A percentile compares a stretch with the other conserved stretches of the same genome.
Conservation (phyloP, 2,888 invertebrate species). For the Glyphotaelius pellucidus region DNA sequence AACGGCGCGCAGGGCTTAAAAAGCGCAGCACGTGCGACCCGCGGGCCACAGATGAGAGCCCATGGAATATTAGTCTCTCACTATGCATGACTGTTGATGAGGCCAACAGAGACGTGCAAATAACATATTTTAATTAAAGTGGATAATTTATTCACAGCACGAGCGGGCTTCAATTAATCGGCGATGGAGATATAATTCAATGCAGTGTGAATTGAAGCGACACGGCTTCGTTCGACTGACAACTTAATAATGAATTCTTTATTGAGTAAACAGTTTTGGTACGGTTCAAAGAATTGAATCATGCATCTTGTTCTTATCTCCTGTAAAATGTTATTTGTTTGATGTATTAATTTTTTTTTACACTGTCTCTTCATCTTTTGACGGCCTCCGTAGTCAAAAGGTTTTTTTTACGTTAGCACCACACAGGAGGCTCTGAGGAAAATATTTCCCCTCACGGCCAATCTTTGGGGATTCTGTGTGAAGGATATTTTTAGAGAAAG, state of each 20-base stretch:
- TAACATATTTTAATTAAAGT: slow-evolving; percentile 15
- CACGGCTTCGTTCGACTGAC: background rate
- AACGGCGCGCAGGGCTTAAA: background rate
- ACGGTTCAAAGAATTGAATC: background rate
- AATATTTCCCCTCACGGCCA: too few species aligned
- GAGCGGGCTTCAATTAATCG: background rate
- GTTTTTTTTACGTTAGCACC: too few species aligned
- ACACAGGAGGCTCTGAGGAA: too few species aligned
- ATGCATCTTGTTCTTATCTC: background rate
- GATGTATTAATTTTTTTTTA: too few species aligned
- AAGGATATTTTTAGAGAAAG: too few species aligned
- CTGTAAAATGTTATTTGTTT: background rate
- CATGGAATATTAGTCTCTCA: background rate
- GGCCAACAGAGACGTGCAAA: slow-evolving; percentile 11
- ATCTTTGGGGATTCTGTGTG: too few species aligned
- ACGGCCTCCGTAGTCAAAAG: too few species aligned
- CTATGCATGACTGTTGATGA: slow-evolving; percentile 15
- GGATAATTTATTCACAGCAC: background rate
- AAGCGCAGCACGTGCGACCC: slow-evolving; percentile 24
- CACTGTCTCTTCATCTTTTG: too few species aligned
- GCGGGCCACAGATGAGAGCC: slow-evolving; percentile 4
- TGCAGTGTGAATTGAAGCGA: background rate
- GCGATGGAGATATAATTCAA: too few species aligned
- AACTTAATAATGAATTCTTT: background rate
- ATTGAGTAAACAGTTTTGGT: background rate